A percentile compares a stretch with the other conserved stretches of the same genome.
phyloP scores from a whole-genome alignment of 2,888 invertebrate genomes.

The Tetrapedia diversipes region DNA sequence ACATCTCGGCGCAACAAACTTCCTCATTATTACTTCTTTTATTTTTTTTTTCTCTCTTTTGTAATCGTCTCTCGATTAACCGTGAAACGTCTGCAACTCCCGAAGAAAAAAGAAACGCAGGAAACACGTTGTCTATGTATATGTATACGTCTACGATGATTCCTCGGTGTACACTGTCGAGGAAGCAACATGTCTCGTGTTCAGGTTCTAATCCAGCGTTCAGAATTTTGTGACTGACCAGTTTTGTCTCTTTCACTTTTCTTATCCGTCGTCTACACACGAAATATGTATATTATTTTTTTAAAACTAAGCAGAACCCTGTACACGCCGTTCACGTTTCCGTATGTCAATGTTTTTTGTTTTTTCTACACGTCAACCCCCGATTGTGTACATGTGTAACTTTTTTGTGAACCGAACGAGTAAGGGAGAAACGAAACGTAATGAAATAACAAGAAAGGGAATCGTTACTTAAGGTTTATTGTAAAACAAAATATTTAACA shows the following conservation, averaged over 20 bases:
- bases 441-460: slow-evolving; percentile 52
- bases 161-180: background rate
- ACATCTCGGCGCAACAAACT: slow-evolving; percentile 58
- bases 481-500: slow-evolving; percentile 71
- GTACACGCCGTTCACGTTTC: slow-evolving; percentile 14
- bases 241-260: background rate
- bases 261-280: slow-evolving; percentile 19
- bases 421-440: slow-evolving; percentile 45
- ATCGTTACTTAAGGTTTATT: slow-evolving; percentile 70
- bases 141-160: slow-evolving; percentile 12
- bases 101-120: background rate
- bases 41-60: background rate
- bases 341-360: slow-evolving; percentile 27
- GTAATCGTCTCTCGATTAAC: slow-evolving; percentile 10
- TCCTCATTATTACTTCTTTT: slow-evolving; percentile 39
- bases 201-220: slow-evolving; percentile 35
- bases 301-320: slow-evolving; percentile 9
- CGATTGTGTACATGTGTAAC: slow-evolving; percentile 14
- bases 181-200: slow-evolving; percentile 11
- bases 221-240: slow-evolving; percentile 36
- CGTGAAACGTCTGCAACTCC: background rate
- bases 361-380: slow-evolving; percentile 32
- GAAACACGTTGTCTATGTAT: slow-evolving; percentile 1
- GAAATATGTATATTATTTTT: slow-evolving; percentile 27
- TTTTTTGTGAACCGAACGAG: slow-evolving; percentile 41